These are phyloP conservation scores for Sparidentex hasta DNA, from an alignment of 2,797 vertebrate genomes.

Conservation along the genomic window DNA sequence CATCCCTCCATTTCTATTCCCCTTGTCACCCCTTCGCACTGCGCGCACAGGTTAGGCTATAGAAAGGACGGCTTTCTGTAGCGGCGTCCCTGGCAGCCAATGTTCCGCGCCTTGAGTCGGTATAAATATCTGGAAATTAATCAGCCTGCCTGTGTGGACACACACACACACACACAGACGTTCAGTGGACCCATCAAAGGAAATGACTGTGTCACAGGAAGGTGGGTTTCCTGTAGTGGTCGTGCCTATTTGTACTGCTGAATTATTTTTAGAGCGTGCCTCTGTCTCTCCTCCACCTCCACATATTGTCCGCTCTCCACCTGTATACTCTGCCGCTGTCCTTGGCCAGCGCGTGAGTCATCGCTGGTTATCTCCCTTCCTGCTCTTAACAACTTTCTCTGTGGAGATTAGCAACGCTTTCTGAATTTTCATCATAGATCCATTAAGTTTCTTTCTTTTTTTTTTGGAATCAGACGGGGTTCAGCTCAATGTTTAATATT, in stretches of 20 bases:
- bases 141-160: not conserved
- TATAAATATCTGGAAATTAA: conserved; percentile 19
- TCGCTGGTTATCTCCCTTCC: conserved; percentile 31
- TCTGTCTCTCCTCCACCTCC: conserved; percentile 35
- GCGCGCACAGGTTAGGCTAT: not conserved
- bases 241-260: conserved; percentile 7
- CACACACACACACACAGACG: not conserved
- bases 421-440: conserved; percentile 62
- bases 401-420: conserved; percentile 50
- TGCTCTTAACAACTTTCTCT: conserved; percentile 48
- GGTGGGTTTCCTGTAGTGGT: conserved; percentile 28
- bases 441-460: conserved; percentile 40
- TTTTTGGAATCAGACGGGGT: conserved; percentile 24
- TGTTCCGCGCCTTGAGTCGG: conserved; percentile 1
- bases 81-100: not conserved
- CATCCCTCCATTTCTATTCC: conserved; percentile 29
- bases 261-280: conserved; percentile 69
- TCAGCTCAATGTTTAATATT: conserved; percentile 46
- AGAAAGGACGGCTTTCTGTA: conserved; percentile 34
- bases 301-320: conserved; percentile 42
- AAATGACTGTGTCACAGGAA: conserved; percentile 37
- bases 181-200: conserved; percentile 13
- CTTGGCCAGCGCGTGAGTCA: conserved; percentile 68
- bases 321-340: conserved; percentile 25
- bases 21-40: conserved; percentile 6